These are phyloP conservation scores for Lynx canadensis DNA, from an alignment of 2,113 vertebrate genomes.

Conservation along the genomic window DNA sequence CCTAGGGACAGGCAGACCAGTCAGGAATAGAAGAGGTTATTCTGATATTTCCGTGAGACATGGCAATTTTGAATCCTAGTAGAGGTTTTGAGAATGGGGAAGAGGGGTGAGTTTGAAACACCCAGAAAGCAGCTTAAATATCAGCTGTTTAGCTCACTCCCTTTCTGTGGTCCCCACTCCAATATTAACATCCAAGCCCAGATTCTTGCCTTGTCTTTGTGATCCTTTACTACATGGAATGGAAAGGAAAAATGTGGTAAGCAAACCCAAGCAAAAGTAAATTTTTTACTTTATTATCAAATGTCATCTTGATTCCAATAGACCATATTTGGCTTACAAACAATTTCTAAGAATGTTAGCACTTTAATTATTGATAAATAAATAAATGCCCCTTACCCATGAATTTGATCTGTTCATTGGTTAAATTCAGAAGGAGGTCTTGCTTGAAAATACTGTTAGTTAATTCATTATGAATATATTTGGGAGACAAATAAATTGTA, in stretches of 20 bases:
- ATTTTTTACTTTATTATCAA: slow-evolving; percentile 22
- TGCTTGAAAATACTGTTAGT: neutral
- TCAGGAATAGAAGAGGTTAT: neutral
- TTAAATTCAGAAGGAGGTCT: neutral
- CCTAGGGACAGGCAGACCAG: neutral
- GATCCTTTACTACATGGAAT: neutral
- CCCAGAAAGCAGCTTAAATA: neutral
- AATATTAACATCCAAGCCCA: neutral
- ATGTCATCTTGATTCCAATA: neutral
- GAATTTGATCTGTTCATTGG: neutral
- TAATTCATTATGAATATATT: neutral
- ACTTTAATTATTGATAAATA: neutral
- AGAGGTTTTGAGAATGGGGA: neutral
- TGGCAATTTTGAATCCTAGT: neutral
- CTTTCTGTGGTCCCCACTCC: neutral
- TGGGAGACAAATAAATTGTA: neutral
- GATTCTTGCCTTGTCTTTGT: neutral
- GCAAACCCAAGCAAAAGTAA: neutral
- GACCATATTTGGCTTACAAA: neutral
- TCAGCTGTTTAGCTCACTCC: neutral
- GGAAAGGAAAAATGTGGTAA: neutral
- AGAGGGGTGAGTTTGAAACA: neutral
- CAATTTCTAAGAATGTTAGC: neutral
- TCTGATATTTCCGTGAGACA: neutral
- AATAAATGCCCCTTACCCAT: neutral